Conservation (phyloP, 2,888 invertebrate genomes). For the Pediacus dermestoides region DNA sequence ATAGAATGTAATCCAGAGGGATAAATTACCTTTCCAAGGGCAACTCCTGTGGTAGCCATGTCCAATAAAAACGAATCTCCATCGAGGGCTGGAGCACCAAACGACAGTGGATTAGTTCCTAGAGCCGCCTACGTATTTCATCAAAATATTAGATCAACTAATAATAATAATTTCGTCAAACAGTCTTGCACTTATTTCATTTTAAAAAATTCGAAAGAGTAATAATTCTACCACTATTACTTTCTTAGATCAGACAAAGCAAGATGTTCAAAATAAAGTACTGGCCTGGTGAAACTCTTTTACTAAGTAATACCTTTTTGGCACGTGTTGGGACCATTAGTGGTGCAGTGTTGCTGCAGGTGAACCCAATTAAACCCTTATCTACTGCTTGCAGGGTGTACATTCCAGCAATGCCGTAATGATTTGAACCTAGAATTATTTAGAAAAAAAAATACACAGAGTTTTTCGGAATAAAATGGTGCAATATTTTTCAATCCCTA, state of each 20-base stretch:
- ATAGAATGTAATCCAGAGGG: neutral
- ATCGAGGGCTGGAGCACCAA: constrained; percentile 69
- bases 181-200: too few relatives aligned
- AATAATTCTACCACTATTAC: too few relatives aligned
- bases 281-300: too few relatives aligned
- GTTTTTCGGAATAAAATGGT: neutral
- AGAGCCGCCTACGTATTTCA: constrained; percentile 70
- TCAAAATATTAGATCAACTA: too few relatives aligned
- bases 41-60: constrained; percentile 92
- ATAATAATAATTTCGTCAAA: too few relatives aligned
- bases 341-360: constrained; percentile 86
- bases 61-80: constrained; percentile 80
- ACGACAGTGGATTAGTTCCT: constrained; percentile 84
- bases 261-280: too few relatives aligned
- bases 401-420: constrained; percentile 71
- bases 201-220: too few relatives aligned
- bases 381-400: constrained; percentile 71
- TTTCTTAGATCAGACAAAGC: too few relatives aligned
- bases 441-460: neutral
- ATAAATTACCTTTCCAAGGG: constrained; percentile 76
- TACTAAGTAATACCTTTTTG: constrained; percentile 24
- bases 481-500: too few relatives aligned
- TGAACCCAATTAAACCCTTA: constrained; percentile 73
- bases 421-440: constrained; percentile 3
- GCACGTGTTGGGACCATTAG: constrained; percentile 66